Evolutionary conservation across 2,888 invertebrate genomes (phyloP).

Genomic region (Hirtodrosophila confusa): DNA sequence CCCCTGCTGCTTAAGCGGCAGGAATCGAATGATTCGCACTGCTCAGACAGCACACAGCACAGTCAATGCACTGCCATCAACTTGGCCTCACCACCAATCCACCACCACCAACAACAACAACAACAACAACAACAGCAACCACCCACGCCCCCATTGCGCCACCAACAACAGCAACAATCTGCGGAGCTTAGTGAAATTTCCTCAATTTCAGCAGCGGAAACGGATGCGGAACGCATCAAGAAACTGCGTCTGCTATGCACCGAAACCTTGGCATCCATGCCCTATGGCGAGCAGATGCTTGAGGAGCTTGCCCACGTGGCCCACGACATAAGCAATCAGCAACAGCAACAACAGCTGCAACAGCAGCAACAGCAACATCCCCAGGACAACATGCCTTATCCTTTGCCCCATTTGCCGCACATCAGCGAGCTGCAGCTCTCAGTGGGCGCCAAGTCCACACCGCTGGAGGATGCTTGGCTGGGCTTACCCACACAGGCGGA

Average conservation of each 20-base stretch:
- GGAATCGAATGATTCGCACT: constrained; percentile 87
- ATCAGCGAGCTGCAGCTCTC: constrained; percentile 84
- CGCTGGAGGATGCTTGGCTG: constrained; percentile 85
- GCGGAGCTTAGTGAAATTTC: constrained; percentile 50
- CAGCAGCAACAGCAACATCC: constrained; percentile 46
- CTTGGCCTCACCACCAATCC: constrained; percentile 68
- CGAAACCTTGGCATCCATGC: constrained; percentile 87
- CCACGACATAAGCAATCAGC: constrained; percentile 81
- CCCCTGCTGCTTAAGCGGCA: constrained; percentile 83
- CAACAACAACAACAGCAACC: constrained; percentile 25
- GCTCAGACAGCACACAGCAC: constrained; percentile 87
- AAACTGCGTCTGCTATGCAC: constrained; percentile 88
- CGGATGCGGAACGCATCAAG: constrained; percentile 82
- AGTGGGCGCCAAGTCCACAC: constrained; percentile 20
- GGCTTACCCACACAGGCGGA: constrained; percentile 87
- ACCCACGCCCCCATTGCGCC: constrained; percentile 38
- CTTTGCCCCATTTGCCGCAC: constrained; percentile 85
- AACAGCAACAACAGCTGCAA: constrained; percentile 42
- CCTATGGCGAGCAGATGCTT: constrained; percentile 88
- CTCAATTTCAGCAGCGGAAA: constrained; percentile 55
- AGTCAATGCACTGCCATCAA: constrained; percentile 88
- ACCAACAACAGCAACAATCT: constrained; percentile 18
- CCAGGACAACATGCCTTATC: constrained; percentile 84
- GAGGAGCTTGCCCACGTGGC: constrained; percentile 89
- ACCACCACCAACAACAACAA: constrained; percentile 24